A percentile compares a stretch with the other conserved stretches of the same genome.
Conservation (phyloP, 2,888 invertebrate species). For the Pheosia gnoma region DNA sequence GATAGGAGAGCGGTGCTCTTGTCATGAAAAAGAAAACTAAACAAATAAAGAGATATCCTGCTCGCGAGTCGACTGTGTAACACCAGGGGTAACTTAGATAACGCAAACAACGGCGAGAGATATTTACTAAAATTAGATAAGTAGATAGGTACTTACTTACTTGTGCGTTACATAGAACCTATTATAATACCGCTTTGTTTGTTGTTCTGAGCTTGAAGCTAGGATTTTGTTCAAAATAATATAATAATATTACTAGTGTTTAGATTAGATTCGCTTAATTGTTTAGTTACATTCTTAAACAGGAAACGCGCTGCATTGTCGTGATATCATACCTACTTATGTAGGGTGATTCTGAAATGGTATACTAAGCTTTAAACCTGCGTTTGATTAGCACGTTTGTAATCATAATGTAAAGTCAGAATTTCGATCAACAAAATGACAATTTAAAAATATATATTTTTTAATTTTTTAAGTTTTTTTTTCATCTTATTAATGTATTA, state of each 20-base stretch:
- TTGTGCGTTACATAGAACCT: constrained; percentile 24
- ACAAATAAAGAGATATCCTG: constrained; percentile 66
- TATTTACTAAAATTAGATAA: constrained; percentile 36
- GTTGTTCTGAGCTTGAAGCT: constrained; percentile 7
- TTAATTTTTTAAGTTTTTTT: too few relatives aligned
- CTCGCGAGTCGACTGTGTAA: constrained; percentile 64
- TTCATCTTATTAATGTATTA: too few relatives aligned
- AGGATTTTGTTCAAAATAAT: constrained; percentile 14
- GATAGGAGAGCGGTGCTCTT: constrained; percentile 72
- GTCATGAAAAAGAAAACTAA: constrained; percentile 69
- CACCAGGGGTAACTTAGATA: constrained; percentile 66
- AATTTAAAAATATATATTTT: too few relatives aligned
- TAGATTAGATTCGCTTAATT: constrained; percentile 10
- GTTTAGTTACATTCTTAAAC: too few relatives aligned
- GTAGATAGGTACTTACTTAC: constrained; percentile 11
- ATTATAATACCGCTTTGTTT: constrained; percentile 33
- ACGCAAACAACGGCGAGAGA: constrained; percentile 49
- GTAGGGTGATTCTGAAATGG: too few relatives aligned
- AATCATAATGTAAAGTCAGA: too few relatives aligned
- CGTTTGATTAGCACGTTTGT: too few relatives aligned
- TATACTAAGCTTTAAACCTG: too few relatives aligned
- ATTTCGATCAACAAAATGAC: too few relatives aligned
- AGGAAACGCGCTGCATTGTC: too few relatives aligned
- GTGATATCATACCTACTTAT: too few relatives aligned
- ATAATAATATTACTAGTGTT: constrained; percentile 20